These are phyloP conservation scores for Cheilosia grossa DNA, from an alignment of 2,888 invertebrate species.

Conservation along the genomic window DNA sequence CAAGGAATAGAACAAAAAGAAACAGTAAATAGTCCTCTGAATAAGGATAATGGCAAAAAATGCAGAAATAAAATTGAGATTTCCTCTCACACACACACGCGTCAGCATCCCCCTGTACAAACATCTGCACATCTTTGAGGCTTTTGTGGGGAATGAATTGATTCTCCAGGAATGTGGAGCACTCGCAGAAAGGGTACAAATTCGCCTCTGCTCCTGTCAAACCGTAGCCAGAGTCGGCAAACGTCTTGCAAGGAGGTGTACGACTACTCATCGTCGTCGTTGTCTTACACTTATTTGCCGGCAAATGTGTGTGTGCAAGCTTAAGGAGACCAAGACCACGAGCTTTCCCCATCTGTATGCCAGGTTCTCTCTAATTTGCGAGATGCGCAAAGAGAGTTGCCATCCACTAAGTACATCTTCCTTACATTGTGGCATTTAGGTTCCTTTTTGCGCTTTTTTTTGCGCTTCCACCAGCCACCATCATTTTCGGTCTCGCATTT, in stretches of 20 bases:
- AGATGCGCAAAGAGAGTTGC: slow-evolving; percentile 71
- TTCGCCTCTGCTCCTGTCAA: neutral
- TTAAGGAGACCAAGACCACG: slow-evolving; percentile 22
- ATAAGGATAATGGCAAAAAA: slow-evolving; percentile 36
- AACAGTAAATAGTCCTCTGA: neutral
- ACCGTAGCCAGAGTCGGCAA: neutral
- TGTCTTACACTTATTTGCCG: slow-evolving; percentile 24
- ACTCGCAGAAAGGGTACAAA: slow-evolving; percentile 51
- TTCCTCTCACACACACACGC: slow-evolving; percentile 51
- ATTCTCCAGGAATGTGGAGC: slow-evolving; percentile 71
- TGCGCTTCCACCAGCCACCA: slow-evolving; percentile 60
- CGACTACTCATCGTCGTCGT: slow-evolving; percentile 16
- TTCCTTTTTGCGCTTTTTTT: slow-evolving; percentile 22
- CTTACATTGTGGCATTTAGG: slow-evolving; percentile 62
- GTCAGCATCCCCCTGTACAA: slow-evolving; percentile 21
- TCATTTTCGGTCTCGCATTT: slow-evolving; percentile 72
- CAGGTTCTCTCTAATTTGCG: slow-evolving; percentile 61
- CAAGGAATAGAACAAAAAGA: slow-evolving; percentile 45
- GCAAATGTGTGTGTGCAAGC: slow-evolving; percentile 53
- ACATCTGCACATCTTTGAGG: slow-evolving; percentile 55
- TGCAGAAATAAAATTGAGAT: slow-evolving; percentile 69
- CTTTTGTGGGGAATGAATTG: slow-evolving; percentile 42
- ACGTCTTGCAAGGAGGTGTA: slow-evolving; percentile 66
- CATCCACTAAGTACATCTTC: slow-evolving; percentile 58
- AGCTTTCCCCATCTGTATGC: slow-evolving; percentile 55